Conservation (phyloP, 2,888 invertebrate genomes). For the Agonopterix heracliana region DNA sequence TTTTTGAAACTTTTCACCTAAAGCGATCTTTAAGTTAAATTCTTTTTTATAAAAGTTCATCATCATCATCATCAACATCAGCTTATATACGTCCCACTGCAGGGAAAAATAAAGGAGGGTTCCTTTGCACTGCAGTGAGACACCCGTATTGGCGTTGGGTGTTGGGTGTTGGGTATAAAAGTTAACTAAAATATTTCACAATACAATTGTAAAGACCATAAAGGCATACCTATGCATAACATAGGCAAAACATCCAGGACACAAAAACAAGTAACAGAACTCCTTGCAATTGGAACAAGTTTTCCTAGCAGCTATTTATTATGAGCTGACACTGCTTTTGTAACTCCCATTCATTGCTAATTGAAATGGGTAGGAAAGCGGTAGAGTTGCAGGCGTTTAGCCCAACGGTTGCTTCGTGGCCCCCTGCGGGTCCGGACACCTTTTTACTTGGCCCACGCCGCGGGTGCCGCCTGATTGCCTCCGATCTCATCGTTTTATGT, state of each 20-base stretch:
- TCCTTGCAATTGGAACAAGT: constrained; percentile 12
- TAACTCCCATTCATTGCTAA: constrained; percentile 63
- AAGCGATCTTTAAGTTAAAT: neutral
- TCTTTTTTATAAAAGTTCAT: too few species aligned
- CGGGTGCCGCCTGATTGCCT: constrained; percentile 75
- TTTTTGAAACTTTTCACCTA: constrained; percentile 21
- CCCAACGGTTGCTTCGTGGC: constrained; percentile 52
- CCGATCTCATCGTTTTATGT: constrained; percentile 74
- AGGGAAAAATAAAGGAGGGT: too few species aligned
- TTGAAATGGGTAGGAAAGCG: constrained; percentile 63
- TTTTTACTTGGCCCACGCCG: constrained; percentile 66
- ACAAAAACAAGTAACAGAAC: too few species aligned
- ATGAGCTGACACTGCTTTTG: constrained; percentile 42
- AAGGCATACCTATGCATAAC: too few species aligned
- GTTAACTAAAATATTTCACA: too few species aligned
- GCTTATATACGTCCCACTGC: too few species aligned
- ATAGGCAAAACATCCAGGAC: too few species aligned
- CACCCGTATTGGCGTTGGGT: too few species aligned
- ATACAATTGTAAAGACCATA: too few species aligned
- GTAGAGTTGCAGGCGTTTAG: constrained; percentile 63
- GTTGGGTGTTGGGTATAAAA: too few species aligned
- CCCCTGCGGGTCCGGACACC: constrained; percentile 64
- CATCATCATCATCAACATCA: too few species aligned
- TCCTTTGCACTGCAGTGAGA: too few species aligned
- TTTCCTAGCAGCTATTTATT: constrained; percentile 31